These are phyloP conservation scores for Hedya salicella DNA, from an alignment of 2,888 invertebrate species.

Conservation along the genomic window DNA sequence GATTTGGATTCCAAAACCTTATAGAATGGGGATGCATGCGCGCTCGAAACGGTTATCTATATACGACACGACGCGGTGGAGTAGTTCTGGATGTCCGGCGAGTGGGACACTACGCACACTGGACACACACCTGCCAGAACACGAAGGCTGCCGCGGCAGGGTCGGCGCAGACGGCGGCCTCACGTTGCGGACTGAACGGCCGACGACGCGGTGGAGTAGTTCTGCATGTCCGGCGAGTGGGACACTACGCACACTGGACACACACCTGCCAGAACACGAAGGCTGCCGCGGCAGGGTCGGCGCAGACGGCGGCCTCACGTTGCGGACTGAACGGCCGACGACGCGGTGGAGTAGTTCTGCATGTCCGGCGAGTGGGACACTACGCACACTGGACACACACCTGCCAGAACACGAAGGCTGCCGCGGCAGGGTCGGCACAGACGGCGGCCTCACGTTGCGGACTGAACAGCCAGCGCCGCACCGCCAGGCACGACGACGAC, in stretches of 20 bases:
- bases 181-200: slow-evolving; percentile 91
- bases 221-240: too few species aligned
- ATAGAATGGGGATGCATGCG: too few species aligned
- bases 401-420: slow-evolving; percentile 96
- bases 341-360: slow-evolving; percentile 67
- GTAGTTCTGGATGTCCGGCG: too few species aligned
- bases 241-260: too few species aligned
- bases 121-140: slow-evolving; percentile 91
- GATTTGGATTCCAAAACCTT: too few species aligned
- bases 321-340: slow-evolving; percentile 94
- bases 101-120: too few species aligned
- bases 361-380: not conserved
- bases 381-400: slow-evolving; percentile 57
- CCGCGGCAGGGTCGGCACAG: slow-evolving; percentile 88
- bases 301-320: slow-evolving; percentile 84
- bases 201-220: slow-evolving; percentile 62
- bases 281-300: slow-evolving; percentile 90
- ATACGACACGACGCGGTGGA: too few species aligned
- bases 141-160: slow-evolving; percentile 92
- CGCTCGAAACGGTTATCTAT: too few species aligned
- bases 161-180: slow-evolving; percentile 85
- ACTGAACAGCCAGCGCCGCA: slow-evolving; percentile 94
- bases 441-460: slow-evolving; percentile 86
- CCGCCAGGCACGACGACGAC: slow-evolving; percentile 95
- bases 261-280: slow-evolving; percentile 94